phyloP scores from a whole-genome alignment of 2,797 vertebrate species.

The Bryconaethiops microstoma region DNA sequence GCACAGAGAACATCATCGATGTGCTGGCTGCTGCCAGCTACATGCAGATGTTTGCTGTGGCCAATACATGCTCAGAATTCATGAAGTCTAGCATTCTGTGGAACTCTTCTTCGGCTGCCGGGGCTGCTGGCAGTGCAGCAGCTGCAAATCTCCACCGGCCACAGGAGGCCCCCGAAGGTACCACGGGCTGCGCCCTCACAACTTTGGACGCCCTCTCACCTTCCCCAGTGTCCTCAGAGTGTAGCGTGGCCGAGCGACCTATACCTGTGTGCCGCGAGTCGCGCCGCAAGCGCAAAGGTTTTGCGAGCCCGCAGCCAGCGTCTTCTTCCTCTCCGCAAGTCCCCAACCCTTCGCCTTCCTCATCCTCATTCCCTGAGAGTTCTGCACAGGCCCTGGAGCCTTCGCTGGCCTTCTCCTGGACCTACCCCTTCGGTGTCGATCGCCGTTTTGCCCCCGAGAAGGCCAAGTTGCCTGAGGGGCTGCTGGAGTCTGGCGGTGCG shows the following conservation, averaged over 20 bases:
- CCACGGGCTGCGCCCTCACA: conserved; percentile 85
- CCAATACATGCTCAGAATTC: conserved; percentile 97
- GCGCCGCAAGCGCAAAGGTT: conserved; percentile 92
- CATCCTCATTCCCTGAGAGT: conserved; percentile 87
- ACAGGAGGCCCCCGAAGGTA: conserved; percentile 81
- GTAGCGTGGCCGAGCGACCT: conserved; percentile 92
- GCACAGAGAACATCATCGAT: conserved; percentile 98
- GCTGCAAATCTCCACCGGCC: conserved; percentile 52
- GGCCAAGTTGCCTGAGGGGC: conserved; percentile 89
- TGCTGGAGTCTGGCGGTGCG: conserved; percentile 84
- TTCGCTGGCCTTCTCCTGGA: conserved; percentile 96
- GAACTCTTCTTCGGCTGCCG: conserved; percentile 73
- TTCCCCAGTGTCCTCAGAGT: conserved; percentile 93
- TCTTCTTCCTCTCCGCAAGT: conserved; percentile 89
- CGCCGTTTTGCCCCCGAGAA: conserved; percentile 92
- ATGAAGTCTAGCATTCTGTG: conserved; percentile 99
- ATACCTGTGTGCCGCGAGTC: conserved; percentile 93
- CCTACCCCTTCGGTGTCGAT: conserved; percentile 95
- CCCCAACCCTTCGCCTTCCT: conserved; percentile 89
- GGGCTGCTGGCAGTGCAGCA: conserved; percentile 1
- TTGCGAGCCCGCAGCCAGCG: conserved; percentile 85
- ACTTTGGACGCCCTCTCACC: conserved; percentile 91
- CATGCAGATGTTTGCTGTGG: conserved; percentile 97
- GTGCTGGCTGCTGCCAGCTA: conserved; percentile 97
- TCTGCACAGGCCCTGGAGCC: conserved; percentile 90